phyloP scores from a whole-genome alignment of 2,888 invertebrate species.

The Schizaphis graminum region DNA sequence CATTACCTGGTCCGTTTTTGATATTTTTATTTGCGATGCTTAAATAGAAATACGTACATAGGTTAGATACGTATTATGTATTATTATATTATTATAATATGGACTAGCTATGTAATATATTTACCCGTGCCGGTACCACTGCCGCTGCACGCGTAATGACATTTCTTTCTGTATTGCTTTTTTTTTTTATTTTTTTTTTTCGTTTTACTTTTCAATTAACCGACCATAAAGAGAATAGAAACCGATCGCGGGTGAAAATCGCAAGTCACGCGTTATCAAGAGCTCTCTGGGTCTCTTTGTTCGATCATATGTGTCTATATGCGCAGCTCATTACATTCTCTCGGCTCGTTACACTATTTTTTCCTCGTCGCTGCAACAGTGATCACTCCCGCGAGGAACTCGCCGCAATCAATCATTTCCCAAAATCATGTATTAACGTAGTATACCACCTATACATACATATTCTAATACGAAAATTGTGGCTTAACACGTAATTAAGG shows the following conservation, averaged over 20 bases:
- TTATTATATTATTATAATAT: slow-evolving; percentile 9
- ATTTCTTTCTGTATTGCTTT: slow-evolving; percentile 59
- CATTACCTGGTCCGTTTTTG: slow-evolving; percentile 52
- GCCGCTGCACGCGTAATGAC: slow-evolving; percentile 48
- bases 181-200: slow-evolving; percentile 24
- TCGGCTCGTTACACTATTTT: slow-evolving; percentile 55
- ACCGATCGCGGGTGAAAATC: slow-evolving; percentile 64
- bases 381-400: not conserved
- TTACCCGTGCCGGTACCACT: not conserved
- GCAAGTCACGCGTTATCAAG: slow-evolving; percentile 65
- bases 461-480: not conserved
- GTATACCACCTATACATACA: not conserved
- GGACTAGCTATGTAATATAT: slow-evolving; percentile 6
- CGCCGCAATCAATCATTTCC: slow-evolving; percentile 53
- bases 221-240: slow-evolving; percentile 65
- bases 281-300: slow-evolving; percentile 57
- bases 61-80: slow-evolving; percentile 10
- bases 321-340: slow-evolving; percentile 61
- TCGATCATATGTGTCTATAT: not conserved
- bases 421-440: slow-evolving; percentile 33
- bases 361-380: not conserved
- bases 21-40: slow-evolving; percentile 57
- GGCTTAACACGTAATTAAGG: slow-evolving; percentile 23
- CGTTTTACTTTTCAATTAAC: slow-evolving; percentile 66
- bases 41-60: slow-evolving; percentile 43